Evolutionary conservation across 2,113 vertebrate genomes (phyloP), one percentile per base, ranked within the genome.

Genomic region (Junco hyemalis): DNA sequence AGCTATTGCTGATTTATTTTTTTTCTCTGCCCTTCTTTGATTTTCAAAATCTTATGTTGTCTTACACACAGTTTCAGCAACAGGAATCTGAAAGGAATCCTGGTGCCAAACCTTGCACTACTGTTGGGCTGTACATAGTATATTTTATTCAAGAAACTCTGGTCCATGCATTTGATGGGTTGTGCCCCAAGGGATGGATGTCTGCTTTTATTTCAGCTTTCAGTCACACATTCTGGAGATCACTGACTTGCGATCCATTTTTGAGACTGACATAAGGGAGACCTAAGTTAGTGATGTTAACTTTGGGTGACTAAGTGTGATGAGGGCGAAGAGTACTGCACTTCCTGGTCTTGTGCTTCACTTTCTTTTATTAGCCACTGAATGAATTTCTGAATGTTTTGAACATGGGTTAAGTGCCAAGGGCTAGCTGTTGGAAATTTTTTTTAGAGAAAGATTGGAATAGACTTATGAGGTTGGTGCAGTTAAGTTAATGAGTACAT

Each of bases 151-250:
- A 40, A 51, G 45, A 80, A 84, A 8, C 42, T 76, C 28, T 59
- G 36, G 3, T 56, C 44, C 6, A 0, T 76, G 24, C 26, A 69
- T 78, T 45, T 60, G 18, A 7, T 74, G 38, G 36, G 6, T 48
- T 86, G 26, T 71, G n/a, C 53, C 10, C 35, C 7, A 53, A 29
- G 25, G 42, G 26, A 14, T 12, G 31, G 42, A 35, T 61, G 21
- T 72, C 26, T 87, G 29, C 33, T 83, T 92, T 82, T 69, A n/a
- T 90, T 90, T 93, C 36, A 56, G 23, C 28, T 92, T 71, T 76
- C 21, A 70, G 35, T 85, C 36, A 33, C 22, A 12, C 1, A 0
- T 79, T 85, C 23, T 82, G 71, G 35, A 51, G 33, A 47, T 63
- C 53, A 44, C 33, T 91, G 78, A 29, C 53, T 80, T 70, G 19